Evolutionary conservation across 2,888 invertebrate species (phyloP).

Genomic region (Argyra leucocephala): DNA sequence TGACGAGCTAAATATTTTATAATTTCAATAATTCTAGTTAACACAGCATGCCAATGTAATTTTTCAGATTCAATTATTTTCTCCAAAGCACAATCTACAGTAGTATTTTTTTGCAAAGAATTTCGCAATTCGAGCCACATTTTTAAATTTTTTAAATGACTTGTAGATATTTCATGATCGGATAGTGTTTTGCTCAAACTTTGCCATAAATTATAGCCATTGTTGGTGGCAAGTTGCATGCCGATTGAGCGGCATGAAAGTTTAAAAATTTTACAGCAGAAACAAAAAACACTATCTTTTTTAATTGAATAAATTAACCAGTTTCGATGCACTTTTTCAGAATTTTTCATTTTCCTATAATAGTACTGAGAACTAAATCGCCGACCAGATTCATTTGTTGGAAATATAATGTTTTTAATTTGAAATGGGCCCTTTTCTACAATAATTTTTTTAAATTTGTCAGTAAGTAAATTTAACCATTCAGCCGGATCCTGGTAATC

Average conservation of each 20-base stretch:
- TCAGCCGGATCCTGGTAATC: too few relatives aligned
- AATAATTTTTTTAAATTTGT: neutral
- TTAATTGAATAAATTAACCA: constrained; percentile 4
- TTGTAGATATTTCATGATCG: neutral
- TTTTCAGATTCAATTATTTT: neutral
- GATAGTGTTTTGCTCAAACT: neutral
- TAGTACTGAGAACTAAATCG: neutral
- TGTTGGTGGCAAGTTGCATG: too few relatives aligned
- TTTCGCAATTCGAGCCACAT: neutral
- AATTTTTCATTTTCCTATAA: neutral
- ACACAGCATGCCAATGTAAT: neutral
- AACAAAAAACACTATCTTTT: neutral
- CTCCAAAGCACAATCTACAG: neutral
- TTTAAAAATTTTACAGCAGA: neutral
- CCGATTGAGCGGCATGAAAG: too few relatives aligned
- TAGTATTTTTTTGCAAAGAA: too few relatives aligned
- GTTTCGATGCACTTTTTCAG: neutral
- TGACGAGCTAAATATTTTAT: neutral
- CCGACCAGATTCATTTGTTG: neutral
- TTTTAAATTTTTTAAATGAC: constrained; percentile 4
- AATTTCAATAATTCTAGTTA: neutral
- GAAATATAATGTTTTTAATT: neutral
- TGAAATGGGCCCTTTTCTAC: constrained; percentile 2
- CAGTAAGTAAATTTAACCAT: too few relatives aligned
- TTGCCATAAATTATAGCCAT: neutral